Conservation (phyloP, 2,888 invertebrate genomes). For the Pristionchus entomophagus region DNA sequence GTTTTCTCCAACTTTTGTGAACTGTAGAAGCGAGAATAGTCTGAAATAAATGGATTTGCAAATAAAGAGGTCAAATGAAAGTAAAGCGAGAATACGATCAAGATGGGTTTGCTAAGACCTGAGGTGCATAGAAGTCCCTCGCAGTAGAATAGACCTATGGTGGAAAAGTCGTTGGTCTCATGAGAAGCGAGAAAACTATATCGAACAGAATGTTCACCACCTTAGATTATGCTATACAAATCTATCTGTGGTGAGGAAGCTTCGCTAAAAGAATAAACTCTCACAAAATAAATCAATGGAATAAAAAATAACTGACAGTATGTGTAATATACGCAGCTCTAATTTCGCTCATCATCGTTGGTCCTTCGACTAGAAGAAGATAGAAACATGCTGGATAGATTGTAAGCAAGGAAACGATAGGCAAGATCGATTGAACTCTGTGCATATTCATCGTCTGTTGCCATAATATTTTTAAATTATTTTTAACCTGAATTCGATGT, state of each 20-base stretch:
- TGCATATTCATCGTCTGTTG: neutral
- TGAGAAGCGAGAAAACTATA: neutral
- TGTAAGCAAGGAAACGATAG: neutral
- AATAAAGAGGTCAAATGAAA: neutral
- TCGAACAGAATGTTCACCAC: neutral
- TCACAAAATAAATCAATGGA: neutral
- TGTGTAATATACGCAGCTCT: neutral
- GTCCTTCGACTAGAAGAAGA: neutral
- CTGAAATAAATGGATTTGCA: neutral
- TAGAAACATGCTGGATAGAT: neutral
- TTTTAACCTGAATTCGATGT: neutral
- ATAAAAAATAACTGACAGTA: neutral
- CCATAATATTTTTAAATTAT: neutral
- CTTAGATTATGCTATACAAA: neutral
- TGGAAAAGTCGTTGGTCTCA: neutral
- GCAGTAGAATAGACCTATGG: constrained; percentile 26
- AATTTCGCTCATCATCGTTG: neutral
- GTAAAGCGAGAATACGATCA: neutral
- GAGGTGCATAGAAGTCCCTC: neutral
- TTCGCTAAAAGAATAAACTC: no score
- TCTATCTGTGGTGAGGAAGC: no score
- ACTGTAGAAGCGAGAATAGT: neutral
- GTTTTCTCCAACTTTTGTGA: no score
- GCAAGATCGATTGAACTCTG: neutral
- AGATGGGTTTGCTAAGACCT: neutral